phyloP scores from a whole-genome alignment of 2,888 invertebrate genomes.

The Drosophila tanythrix region DNA sequence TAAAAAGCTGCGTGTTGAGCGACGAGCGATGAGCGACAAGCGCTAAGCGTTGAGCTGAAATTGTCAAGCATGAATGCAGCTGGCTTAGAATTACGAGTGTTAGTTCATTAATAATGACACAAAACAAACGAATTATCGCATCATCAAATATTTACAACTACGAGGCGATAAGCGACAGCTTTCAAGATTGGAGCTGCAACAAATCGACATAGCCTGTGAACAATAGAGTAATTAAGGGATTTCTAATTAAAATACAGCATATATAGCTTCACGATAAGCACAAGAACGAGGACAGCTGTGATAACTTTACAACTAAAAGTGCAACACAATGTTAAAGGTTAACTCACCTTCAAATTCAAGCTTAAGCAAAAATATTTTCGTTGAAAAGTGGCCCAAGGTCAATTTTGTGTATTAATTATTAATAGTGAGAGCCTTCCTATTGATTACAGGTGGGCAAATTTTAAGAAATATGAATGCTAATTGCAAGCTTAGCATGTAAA shows the following conservation, averaged over 20 bases:
- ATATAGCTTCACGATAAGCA: background rate
- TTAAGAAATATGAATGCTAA: background rate
- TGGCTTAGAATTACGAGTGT: background rate
- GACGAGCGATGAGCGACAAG: background rate
- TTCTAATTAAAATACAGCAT: background rate
- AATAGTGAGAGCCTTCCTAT: background rate
- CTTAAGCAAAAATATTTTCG: background rate
- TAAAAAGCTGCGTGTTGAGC: slow-evolving; percentile 7
- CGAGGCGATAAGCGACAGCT: slow-evolving; percentile 21
- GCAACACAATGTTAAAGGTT: background rate
- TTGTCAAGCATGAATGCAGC: slow-evolving; percentile 33
- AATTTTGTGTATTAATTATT: background rate
- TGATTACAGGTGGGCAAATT: background rate
- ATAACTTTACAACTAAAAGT: background rate
- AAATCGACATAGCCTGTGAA: background rate
- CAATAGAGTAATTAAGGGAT: background rate
- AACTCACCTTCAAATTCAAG: background rate
- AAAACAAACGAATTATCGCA: slow-evolving; percentile 38
- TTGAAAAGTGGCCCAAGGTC: background rate
- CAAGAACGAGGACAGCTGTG: background rate
- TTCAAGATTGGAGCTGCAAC: background rate
- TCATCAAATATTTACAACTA: slow-evolving; percentile 47
- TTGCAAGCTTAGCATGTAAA: background rate
- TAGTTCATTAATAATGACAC: slow-evolving; percentile 22
- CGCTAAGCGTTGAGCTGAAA: background rate